Percentiles rank a stretch among this genome's conserved stretches.
phyloP scores from a whole-genome alignment of 2,888 invertebrate species.

The Pristionchus maxplancki region DNA sequence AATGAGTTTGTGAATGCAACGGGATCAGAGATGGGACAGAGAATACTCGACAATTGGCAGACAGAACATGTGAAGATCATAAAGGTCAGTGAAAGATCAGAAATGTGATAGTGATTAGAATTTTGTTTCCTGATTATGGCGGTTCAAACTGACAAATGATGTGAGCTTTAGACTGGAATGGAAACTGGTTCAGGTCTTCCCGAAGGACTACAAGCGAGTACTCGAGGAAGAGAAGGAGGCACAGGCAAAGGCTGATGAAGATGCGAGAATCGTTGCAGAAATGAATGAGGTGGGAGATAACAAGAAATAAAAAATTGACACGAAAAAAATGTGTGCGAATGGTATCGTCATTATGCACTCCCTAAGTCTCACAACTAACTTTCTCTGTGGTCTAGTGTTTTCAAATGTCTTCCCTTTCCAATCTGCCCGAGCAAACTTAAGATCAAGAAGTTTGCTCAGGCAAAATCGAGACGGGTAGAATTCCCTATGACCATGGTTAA shows the following conservation, averaged over 20 bases:
- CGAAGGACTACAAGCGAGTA: conserved; percentile 94
- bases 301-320: neutral
- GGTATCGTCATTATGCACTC: neutral
- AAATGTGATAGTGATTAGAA: no score
- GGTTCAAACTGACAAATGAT: no score
- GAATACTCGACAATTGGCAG: conserved; percentile 88
- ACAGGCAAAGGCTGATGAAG: conserved; percentile 69
- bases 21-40: conserved; percentile 88
- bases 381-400: no score
- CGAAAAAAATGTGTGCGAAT: neutral
- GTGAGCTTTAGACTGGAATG: no score
- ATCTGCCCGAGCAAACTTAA: no score
- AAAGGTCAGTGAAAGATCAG: conserved; percentile 83
- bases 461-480: no score
- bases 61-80: conserved; percentile 87
- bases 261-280: conserved; percentile 86
- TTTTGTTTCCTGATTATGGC: no score
- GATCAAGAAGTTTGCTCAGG: no score
- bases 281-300: conserved; percentile 50
- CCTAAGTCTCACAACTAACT: neutral
- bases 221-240: conserved; percentile 83
- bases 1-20: conserved; percentile 90
- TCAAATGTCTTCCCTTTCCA: no score
- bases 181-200: conserved; percentile 86
- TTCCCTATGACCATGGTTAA: no score